These are phyloP conservation scores for Sitobion miscanthi DNA, from an alignment of 1,140 invertebrate genomes.

Conservation along the genomic window DNA sequence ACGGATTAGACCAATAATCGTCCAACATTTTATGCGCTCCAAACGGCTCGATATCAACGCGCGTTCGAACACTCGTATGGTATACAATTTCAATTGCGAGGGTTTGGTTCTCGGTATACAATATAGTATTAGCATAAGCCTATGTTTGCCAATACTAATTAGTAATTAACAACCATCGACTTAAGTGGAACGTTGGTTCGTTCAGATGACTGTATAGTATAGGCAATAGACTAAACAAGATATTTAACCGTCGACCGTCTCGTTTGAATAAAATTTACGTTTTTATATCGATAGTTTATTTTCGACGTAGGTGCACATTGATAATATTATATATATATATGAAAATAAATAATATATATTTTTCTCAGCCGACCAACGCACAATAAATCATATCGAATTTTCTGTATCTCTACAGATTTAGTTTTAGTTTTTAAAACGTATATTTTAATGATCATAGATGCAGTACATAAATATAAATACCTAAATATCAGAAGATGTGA, in stretches of 20 bases:
- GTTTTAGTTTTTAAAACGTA: background rate
- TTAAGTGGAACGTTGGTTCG: background rate
- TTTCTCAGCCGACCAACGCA: background rate
- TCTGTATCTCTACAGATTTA: background rate
- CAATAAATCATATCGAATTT: background rate
- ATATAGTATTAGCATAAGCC: background rate
- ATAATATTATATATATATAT: too few species aligned
- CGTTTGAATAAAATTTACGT: background rate
- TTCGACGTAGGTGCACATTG: background rate
- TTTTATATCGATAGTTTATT: background rate
- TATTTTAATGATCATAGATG: background rate
- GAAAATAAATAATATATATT: background rate
- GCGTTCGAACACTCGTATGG: background rate
- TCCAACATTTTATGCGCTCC: too few species aligned
- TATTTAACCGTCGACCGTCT: background rate
- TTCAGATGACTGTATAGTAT: background rate
- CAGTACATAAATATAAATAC: background rate
- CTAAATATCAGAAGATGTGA: background rate
- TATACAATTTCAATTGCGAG: too few species aligned
- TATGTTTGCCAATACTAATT: background rate
- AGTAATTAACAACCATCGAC: background rate
- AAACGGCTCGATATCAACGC: background rate
- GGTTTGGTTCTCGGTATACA: background rate
- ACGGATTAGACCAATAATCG: too few species aligned
- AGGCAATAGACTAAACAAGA: background rate